These are phyloP conservation scores for Argentina silus DNA, from an alignment of 2,797 vertebrate genomes.

Conservation along the genomic window DNA sequence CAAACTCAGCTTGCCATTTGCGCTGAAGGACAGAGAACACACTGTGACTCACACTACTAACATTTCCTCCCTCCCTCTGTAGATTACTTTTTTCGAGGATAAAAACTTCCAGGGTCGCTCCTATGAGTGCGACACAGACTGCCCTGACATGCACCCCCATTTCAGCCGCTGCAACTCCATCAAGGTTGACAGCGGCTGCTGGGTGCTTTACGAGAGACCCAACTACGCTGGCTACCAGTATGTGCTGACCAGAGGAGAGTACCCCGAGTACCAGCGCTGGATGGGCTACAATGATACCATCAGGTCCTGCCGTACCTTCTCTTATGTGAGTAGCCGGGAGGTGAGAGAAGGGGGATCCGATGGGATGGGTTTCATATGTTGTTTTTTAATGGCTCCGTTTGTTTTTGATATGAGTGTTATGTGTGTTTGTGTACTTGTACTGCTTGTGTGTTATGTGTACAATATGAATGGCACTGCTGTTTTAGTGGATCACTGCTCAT, in stretches of 20 bases:
- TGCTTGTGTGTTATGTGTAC: not conserved
- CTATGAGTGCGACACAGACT: conserved; percentile 36
- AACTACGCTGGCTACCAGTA: conserved; percentile 44
- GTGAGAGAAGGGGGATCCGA: not conserved
- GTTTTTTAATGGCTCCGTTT: not conserved
- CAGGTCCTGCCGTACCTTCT: conserved; percentile 37
- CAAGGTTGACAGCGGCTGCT: conserved; percentile 34
- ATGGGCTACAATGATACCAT: conserved; percentile 42
- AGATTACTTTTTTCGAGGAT: conserved; percentile 36
- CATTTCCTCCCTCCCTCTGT: not conserved
- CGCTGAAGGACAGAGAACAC: not conserved
- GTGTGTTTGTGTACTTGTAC: not conserved
- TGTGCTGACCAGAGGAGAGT: conserved; percentile 37
- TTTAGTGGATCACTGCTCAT: not conserved
- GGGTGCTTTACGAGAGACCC: conserved; percentile 39
- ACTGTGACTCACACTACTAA: not conserved
- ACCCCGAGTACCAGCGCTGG: conserved; percentile 44
- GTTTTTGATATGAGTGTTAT: not conserved
- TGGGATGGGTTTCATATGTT: not conserved
- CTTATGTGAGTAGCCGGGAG: conserved; percentile 26
- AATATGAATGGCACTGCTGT: not conserved
- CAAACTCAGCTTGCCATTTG: not conserved
- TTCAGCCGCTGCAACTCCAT: conserved; percentile 36
- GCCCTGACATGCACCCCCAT: conserved; percentile 21
- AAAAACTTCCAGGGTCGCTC: conserved; percentile 38